Conservation (phyloP, 2,113 vertebrate species). For the Pimephales promelas region DNA sequence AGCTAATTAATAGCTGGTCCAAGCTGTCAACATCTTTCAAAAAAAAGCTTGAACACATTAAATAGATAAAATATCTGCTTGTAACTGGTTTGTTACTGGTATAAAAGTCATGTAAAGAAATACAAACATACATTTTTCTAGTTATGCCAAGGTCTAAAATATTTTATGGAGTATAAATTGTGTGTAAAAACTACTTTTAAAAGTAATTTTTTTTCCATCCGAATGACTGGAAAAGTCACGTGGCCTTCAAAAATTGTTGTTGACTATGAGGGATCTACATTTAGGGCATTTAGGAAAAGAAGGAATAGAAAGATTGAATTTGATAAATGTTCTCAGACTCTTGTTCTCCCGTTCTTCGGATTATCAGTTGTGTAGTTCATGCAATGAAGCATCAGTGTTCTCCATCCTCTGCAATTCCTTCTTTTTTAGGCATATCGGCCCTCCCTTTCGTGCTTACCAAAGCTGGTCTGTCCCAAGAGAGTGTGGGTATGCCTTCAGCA, state of each 20-base stretch:
- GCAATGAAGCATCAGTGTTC: neutral
- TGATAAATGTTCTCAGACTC: neutral
- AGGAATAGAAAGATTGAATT: neutral
- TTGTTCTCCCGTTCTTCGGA: neutral
- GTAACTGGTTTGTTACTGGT: neutral
- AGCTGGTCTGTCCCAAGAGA: slow-evolving; percentile 21
- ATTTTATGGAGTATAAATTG: neutral
- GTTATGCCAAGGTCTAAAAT: neutral
- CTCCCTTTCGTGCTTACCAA: neutral
- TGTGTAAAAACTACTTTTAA: neutral
- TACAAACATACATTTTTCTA: neutral
- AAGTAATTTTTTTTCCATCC: neutral
- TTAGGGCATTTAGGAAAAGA: neutral
- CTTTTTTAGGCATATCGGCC: neutral
- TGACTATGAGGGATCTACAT: neutral
- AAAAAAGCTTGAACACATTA: neutral
- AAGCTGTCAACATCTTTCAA: neutral
- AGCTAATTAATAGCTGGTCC: neutral
- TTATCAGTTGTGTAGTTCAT: neutral
- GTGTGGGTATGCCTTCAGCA: slow-evolving; percentile 8
- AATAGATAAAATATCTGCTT: neutral
- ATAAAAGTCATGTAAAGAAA: neutral
- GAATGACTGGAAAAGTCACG: neutral
- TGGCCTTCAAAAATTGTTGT: too few species aligned
- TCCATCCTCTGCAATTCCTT: neutral